A percentile compares a stretch with the other conserved stretches of the same genome.
These are phyloP conservation scores for Stichopus horrens DNA, from an alignment of 53 echinoderm and acorn worm species.

Conservation along the genomic window DNA sequence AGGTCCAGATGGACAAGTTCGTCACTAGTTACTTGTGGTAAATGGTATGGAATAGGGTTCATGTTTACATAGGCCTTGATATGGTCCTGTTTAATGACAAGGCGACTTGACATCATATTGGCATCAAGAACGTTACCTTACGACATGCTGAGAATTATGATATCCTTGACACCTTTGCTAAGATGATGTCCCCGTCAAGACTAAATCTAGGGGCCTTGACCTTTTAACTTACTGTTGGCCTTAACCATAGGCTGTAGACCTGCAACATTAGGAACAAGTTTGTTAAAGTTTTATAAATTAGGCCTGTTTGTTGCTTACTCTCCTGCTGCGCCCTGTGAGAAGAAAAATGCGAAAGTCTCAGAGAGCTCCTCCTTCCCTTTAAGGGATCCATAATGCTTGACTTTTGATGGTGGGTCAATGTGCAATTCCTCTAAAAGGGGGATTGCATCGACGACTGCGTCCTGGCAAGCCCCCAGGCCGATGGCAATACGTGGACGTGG, in stretches of 20 bases:
- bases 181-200: neutral
- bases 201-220: neutral
- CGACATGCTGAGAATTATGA: too few species aligned
- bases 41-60: too few species aligned
- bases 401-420: constrained; percentile 57
- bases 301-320: constrained; percentile 62
- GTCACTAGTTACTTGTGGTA: too few species aligned
- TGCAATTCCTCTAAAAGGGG: constrained; percentile 63
- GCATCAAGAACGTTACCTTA: too few species aligned
- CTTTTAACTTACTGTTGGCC: neutral
- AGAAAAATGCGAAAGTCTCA: constrained; percentile 80
- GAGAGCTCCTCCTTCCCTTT: constrained; percentile 56
- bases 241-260: neutral
- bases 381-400: constrained; percentile 66
- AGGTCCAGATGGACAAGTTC: too few species aligned
- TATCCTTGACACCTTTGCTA: too few species aligned
- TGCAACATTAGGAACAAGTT: neutral
- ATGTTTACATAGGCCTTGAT: too few species aligned
- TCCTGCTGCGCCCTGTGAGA: constrained; percentile 74
- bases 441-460: constrained; percentile 56
- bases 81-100: too few species aligned
- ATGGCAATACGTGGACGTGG: constrained; percentile 71
- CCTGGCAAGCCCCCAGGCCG: constrained; percentile 75
- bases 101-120: too few species aligned
- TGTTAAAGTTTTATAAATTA: neutral